phyloP scores from a whole-genome alignment of 2,797 vertebrate genomes.

The Leptoclinus maculatus region DNA sequence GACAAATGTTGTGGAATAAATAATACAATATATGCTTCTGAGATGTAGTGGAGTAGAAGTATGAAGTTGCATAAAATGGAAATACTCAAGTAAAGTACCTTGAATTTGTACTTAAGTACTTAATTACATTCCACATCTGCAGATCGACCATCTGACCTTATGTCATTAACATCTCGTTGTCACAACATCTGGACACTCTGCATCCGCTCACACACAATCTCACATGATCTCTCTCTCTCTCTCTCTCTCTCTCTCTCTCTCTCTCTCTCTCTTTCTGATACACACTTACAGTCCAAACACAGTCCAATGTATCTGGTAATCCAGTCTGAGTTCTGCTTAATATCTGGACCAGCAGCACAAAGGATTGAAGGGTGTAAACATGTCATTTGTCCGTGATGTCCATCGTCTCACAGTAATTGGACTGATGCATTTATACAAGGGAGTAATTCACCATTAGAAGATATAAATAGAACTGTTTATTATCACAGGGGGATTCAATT shows the following conservation, averaged over 20 bases:
- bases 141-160: not conserved
- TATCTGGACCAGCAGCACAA: conserved; percentile 12
- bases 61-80: not conserved
- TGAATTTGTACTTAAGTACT: not conserved
- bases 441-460: conserved; percentile 54
- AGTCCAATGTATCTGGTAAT: not conserved
- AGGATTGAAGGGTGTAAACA: conserved; percentile 38
- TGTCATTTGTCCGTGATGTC: conserved; percentile 52
- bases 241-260: not conserved
- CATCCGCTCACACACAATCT: not conserved
- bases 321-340: not conserved
- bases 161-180: not conserved
- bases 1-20: not conserved
- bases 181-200: not conserved
- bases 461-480: conserved; percentile 78
- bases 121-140: not conserved
- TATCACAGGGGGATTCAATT: conserved; percentile 74
- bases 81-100: not conserved
- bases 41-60: not conserved
- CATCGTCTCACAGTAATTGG: conserved; percentile 64
- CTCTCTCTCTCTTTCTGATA: not conserved
- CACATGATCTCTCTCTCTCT: not conserved
- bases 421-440: conserved; percentile 55
- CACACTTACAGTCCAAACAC: not conserved
- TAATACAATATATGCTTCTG: not conserved